Percentiles rank a stretch among this genome's conserved stretches.
These are phyloP conservation scores for Myotis vivesi DNA, from an alignment of 2,797 vertebrate species.

Conservation along the genomic window DNA sequence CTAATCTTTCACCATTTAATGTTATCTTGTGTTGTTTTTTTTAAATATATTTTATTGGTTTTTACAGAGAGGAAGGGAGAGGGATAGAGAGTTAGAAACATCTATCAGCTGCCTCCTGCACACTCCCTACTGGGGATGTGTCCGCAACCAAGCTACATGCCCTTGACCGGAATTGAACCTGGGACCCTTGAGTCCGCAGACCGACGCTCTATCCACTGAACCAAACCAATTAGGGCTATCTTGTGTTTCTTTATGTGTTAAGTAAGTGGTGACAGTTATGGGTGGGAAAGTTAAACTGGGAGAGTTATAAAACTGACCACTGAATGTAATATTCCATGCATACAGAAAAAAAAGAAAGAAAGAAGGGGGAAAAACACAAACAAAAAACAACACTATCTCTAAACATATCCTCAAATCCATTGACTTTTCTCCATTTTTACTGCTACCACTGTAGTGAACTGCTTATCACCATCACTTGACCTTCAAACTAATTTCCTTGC, in stretches of 20 bases:
- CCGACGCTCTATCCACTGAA: too few relatives aligned
- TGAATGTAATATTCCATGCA: neutral
- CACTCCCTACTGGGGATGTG: too few relatives aligned
- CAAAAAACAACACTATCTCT: neutral
- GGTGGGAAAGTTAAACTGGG: constrained; percentile 3
- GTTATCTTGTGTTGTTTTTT: constrained; percentile 7
- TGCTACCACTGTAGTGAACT: neutral
- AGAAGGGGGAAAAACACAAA: neutral
- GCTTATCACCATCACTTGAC: neutral
- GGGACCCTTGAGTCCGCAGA: too few relatives aligned
- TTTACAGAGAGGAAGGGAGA: too few relatives aligned
- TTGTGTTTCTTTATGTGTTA: constrained; percentile 36
- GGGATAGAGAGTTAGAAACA: too few relatives aligned
- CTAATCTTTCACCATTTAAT: constrained; percentile 32
- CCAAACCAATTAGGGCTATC: neutral
- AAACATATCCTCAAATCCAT: neutral
- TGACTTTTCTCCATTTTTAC: neutral
- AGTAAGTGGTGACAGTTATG: constrained; percentile 10
- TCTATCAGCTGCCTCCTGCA: too few relatives aligned
- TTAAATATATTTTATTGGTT: too few relatives aligned
- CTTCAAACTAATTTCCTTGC: constrained; percentile 9
- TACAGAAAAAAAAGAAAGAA: neutral
- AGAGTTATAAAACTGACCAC: constrained; percentile 14
- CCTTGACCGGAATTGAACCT: too few relatives aligned
- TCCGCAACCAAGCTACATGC: too few relatives aligned